Percentiles rank a stretch among this genome's conserved stretches.
These are phyloP conservation scores for Hermaeophaga mercurialis DNA, from an alignment of 2,888 invertebrate genomes.

Conservation along the genomic window DNA sequence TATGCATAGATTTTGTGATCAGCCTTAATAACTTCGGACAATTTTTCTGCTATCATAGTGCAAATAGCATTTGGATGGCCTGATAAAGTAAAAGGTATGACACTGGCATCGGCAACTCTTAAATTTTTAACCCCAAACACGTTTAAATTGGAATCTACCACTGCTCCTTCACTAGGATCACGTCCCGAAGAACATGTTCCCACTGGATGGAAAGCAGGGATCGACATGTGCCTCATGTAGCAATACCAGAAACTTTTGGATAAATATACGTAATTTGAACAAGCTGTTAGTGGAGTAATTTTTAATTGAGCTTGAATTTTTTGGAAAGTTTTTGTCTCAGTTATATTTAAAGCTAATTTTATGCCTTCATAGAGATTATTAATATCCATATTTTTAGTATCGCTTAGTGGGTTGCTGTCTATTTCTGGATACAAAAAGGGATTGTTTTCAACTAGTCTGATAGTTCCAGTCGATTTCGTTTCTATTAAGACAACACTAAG, in stretches of 20 bases:
- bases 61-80: constrained; percentile 72
- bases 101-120: constrained; percentile 69
- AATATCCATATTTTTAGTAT: constrained; percentile 58
- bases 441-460: constrained; percentile 47
- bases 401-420: constrained; percentile 68
- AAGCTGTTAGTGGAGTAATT: constrained; percentile 17
- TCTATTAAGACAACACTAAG: constrained; percentile 22
- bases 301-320: constrained; percentile 59
- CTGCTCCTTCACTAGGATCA: constrained; percentile 61
- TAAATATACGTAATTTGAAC: constrained; percentile 11
- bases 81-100: constrained; percentile 66
- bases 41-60: constrained; percentile 72
- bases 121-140: constrained; percentile 65
- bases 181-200: constrained; percentile 74
- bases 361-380: constrained; percentile 61
- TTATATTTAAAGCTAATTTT: constrained; percentile 53
- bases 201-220: constrained; percentile 63
- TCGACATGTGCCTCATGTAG: constrained; percentile 19
- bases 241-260: constrained; percentile 32
- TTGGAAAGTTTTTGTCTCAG: constrained; percentile 59
- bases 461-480: constrained; percentile 64
- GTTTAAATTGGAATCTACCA: constrained; percentile 65
- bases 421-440: constrained; percentile 58
- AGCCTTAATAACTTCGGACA: constrained; percentile 58
- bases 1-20: not conserved